Percentiles rank a stretch among this genome's conserved stretches.
Conservation (phyloP, 1,140 invertebrate species). For the Euwallacea similis region DNA sequence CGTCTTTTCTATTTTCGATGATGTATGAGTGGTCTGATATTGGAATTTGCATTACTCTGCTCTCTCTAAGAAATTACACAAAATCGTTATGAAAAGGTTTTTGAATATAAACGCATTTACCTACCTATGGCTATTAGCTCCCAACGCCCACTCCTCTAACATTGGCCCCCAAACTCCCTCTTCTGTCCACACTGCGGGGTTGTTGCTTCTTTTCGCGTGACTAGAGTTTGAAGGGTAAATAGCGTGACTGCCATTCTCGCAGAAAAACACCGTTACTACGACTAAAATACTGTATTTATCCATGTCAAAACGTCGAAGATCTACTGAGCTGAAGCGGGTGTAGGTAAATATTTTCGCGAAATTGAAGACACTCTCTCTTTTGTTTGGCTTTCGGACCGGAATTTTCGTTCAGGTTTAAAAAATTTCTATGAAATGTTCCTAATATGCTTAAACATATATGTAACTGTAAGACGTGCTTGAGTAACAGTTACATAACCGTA, state of each 20-base stretch:
- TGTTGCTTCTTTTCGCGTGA: slow-evolving; percentile 22
- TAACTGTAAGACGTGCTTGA: not conserved
- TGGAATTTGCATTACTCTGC: slow-evolving; percentile 47
- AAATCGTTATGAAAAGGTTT: not conserved
- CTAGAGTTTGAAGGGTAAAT: slow-evolving; percentile 30
- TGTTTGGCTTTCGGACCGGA: not conserved
- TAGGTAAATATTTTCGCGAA: slow-evolving; percentile 5
- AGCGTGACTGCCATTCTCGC: slow-evolving; percentile 11
- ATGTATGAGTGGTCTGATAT: slow-evolving; percentile 42
- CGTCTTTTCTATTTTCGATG: slow-evolving; percentile 42
- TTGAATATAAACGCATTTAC: not conserved
- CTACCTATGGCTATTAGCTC: slow-evolving; percentile 45
- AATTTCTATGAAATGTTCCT: not conserved
- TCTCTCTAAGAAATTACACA: slow-evolving; percentile 36
- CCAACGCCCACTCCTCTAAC: slow-evolving; percentile 49
- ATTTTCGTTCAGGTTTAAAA: not conserved
- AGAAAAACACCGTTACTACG: slow-evolving; percentile 6
- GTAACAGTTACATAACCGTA: not conserved
- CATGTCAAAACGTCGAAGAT: not conserved
- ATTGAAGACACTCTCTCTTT: slow-evolving; percentile 16
- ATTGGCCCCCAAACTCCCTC: slow-evolving; percentile 49
- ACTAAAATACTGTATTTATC: not conserved
- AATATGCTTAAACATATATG: not conserved
- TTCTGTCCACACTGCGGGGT: slow-evolving; percentile 29
- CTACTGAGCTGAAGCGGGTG: too few species aligned